Base-by-base conservation (phyloP, 2,888 invertebrate genomes). In the Nemotelus pantherinus region DNA sequence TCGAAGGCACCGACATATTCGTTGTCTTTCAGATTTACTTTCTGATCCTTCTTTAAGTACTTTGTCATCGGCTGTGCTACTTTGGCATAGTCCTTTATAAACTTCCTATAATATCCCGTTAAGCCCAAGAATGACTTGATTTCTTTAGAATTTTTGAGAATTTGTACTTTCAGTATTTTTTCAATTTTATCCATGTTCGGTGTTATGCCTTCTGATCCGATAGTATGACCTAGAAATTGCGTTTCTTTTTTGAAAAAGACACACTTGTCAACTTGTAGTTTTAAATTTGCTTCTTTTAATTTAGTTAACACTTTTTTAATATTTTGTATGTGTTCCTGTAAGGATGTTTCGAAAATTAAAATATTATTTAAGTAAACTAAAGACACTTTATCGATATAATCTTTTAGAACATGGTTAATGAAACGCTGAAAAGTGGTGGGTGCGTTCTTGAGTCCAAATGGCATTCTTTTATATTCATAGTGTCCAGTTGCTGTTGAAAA, bases 41-140 rank as follows among this genome's bases (percentile, higher is more conserved):
- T 44, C 10, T 3, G 6, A 47, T 47, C 41, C 47, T 65, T 65
- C 65, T 65, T 65, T 3, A 65, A 41, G 45, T 65, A 65, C n/a
- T 65, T 65, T 9, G 43, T 65, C 3, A 65, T 45, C 2, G 44
- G 9, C n/a, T 65, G 47, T 10, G 47, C 45, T 47, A 65, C 43
- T 47, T 65, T 45, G 4, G 65, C 47, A 65, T 65, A 65, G n/a
- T 47, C 45, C n/a, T 47, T 65, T 10, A 65, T 65, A n/a, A 47
- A 65, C 43, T 45, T 65, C 9, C 58, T 5, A n/a, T 65, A 65
- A 10, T 45, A 44, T 3, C 65, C 65, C 10, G 65, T 65, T 65
- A 45, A n/a, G n/a, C n/a, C 45, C 45, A 65, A 47, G 65, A 55
- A 58, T 41, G 7, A 44, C 25, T 58, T 77, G n/a, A 70, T 77